phyloP scores from a whole-genome alignment of 2,888 invertebrate species.

The Protophormia terraenovae region DNA sequence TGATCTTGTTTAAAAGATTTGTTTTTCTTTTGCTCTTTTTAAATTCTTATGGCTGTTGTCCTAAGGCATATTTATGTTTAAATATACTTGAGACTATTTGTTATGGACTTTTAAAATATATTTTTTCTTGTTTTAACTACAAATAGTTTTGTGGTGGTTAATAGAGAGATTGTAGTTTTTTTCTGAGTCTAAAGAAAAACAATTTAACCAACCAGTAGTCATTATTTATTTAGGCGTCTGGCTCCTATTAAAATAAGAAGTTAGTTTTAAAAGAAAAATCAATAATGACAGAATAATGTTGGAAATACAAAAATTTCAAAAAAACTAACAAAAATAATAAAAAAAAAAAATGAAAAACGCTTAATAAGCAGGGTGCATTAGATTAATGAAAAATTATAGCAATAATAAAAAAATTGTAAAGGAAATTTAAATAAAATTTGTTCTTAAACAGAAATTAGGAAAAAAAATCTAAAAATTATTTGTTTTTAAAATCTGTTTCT shows the following conservation, averaged over 20 bases:
- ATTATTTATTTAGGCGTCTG: conserved; percentile 61
- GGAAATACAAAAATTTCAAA: background rate
- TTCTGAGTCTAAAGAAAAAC: conserved; percentile 6
- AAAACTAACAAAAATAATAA: background rate
- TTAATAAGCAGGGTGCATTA: too few relatives aligned
- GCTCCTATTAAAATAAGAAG: conserved; percentile 51
- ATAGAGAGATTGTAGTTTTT: conserved; percentile 55
- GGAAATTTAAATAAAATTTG: too few relatives aligned
- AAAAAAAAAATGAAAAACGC: too few relatives aligned
- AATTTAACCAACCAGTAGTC: conserved; percentile 47
- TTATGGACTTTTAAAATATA: conserved; percentile 31
- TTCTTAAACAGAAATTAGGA: too few relatives aligned
- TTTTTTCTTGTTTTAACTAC: background rate
- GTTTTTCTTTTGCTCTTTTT: conserved; percentile 43
- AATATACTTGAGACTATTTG: conserved; percentile 76
- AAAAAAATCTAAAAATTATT: too few relatives aligned
- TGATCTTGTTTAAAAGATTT: conserved; percentile 66
- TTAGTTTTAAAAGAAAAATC: background rate
- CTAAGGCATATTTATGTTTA: conserved; percentile 66
- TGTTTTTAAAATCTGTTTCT: too few relatives aligned
- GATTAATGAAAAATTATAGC: too few relatives aligned
- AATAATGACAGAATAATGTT: background rate
- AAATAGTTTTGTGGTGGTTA: conserved; percentile 33
- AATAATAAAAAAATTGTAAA: too few relatives aligned
- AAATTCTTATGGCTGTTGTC: background rate